These are phyloP conservation scores for Hylia prasina DNA, from an alignment of 2,113 vertebrate genomes.

Conservation along the genomic window DNA sequence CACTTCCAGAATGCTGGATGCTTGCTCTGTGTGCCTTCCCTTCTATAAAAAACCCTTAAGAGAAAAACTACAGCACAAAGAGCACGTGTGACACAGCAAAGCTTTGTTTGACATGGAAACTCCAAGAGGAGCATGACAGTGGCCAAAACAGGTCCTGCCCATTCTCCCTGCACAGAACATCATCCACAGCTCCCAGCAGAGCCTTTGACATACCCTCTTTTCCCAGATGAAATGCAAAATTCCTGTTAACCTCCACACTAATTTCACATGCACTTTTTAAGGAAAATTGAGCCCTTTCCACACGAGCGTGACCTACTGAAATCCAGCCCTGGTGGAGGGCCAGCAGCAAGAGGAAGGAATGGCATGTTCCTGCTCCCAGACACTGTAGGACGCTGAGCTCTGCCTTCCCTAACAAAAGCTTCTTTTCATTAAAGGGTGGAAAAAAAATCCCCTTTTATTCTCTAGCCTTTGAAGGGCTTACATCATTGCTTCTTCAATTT, in stretches of 20 bases:
- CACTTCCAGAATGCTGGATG: not conserved
- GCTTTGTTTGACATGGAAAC: not conserved
- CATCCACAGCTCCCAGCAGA: not conserved
- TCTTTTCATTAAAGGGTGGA: slow-evolving; percentile 47
- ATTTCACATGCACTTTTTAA: not conserved
- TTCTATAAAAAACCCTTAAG: not conserved
- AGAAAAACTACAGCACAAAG: not conserved
- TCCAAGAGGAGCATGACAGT: fast-evolving
- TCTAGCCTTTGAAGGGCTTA: slow-evolving; percentile 41
- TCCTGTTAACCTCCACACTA: not conserved
- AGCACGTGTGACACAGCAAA: fast-evolving
- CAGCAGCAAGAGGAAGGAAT: not conserved
- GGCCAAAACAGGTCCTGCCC: not conserved
- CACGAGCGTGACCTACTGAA: fast-evolving
- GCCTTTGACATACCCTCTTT: fast-evolving
- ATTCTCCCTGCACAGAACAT: fast-evolving
- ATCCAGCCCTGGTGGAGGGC: not conserved
- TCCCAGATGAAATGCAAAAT: fast-evolving
- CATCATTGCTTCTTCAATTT: slow-evolving; percentile 50
- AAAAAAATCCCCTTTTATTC: slow-evolving; percentile 24
- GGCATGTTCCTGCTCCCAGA: not conserved
- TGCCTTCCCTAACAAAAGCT: slow-evolving; percentile 52
- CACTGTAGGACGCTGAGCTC: not conserved
- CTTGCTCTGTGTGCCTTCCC: not conserved
- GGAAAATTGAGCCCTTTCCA: fast-evolving